Base-by-base conservation (phyloP, 2,113 vertebrate genomes). In the Rhinoderma darwinii region DNA sequence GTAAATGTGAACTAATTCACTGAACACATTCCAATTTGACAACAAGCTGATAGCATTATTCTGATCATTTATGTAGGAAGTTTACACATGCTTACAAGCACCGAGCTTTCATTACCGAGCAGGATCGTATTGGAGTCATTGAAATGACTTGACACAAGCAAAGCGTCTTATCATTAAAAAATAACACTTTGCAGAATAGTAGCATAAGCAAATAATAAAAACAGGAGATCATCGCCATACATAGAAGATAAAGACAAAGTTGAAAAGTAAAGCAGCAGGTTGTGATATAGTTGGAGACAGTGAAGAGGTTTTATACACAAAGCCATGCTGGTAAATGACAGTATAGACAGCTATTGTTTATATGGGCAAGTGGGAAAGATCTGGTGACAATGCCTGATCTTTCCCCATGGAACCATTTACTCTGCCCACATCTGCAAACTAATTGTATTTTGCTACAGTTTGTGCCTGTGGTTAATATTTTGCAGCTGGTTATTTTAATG, bases 391-490 rank as follows among this genome's bases (percentile, higher is more conserved):
- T 54, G 51, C 25, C 18, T 80, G 51, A 80, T 80, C 25, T 61
- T 59, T 61, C 77, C 77, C 54, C 27, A 30, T 39, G 32, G 76
- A 56, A 56, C 17, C 30, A 51, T 30, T 79, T 32, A 56, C 50
- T 14, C 8, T 25, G 27, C 17, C 35, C 39, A 66, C 56, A 63
- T 41, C 56, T 82, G 80, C 30, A 27, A 82, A 22, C 39, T 22
- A 3, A 47, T 35, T n/a, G 39, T n/a, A 63, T 63, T 43, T 63
- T 35, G 75, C 30, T 61, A 35, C 25, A 43, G 37, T 82, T 59
- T 82, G 54, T n/a, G 44, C 22, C 41, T 39, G 81, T 68, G 22
- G 81, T 83, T 83, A 50, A 51, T 70, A 35, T 83, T 47, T 83
- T 83, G 80, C 63, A 70, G 59, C 41, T 50, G 37, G 59, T 68